Evolutionary conservation across 30 jellyfish, hydroid and myxozoan genomes (phyloP), one percentile per base, ranked within the genome.

Genomic region (Phacellophora camtschatica): DNA sequence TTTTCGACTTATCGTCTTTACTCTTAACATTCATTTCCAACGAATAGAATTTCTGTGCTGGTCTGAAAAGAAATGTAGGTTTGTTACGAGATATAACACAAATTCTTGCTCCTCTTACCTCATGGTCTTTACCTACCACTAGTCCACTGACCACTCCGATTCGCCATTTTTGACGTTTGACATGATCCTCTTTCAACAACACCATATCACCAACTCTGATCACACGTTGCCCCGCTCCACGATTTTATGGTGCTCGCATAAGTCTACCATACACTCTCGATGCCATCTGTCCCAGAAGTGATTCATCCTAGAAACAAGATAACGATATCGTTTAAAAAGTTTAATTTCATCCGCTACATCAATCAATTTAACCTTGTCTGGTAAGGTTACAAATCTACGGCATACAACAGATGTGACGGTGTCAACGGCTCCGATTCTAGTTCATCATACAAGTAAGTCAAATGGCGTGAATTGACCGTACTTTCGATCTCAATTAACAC

Each of bases 41-140:
- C 11, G 77, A 65, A 57, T 74, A 75, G 29, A 55, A 42, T 20
- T 75, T 75, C 76, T 55, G 78, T 15, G 57, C 20, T 7, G 88
- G 78, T 39, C 88, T 56, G 29, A 30, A 12, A 7, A 75, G 7
- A 53, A 36, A 5, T 4, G 33, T 23, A 0, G 50, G 50, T 16
- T 75, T 75, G 36, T 48, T 48, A 15, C 66, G 45, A 7, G 29
- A 12, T 12, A 75, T 18, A 0, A 0, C 33, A 19, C 78, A 27
- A 3, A 75, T 66, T 20, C 39, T 56, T 0, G 88, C 88, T 2
- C 88, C 88, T 75, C 67, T 31, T 39, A 22, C 22, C 46, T 25
- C 35, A n/a, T 33, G 69, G 28, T 74, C 77, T 33, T 33, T 51
- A 5, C 86, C 86, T 5, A 6, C 20, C 4, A 72, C 31, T 18